These are phyloP conservation scores for Pristiophorus japonicus DNA, from an alignment of 2,113 vertebrate species.

Conservation along the genomic window DNA sequence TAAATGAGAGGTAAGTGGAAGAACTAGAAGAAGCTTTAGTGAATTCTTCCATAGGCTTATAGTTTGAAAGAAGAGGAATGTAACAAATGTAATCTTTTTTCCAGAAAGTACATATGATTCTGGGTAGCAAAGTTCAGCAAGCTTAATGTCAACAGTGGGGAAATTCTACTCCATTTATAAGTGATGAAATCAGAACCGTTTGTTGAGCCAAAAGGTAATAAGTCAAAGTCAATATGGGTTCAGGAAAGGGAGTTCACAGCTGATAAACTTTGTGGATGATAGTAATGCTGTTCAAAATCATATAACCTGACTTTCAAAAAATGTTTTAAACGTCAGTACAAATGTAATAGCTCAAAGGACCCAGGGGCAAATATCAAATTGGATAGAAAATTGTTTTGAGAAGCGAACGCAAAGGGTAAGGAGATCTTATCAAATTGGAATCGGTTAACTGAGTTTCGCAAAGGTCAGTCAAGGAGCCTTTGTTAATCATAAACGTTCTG, in stretches of 20 bases:
- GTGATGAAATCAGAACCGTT: neutral
- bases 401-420: constrained; percentile 18
- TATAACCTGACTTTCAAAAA: constrained; percentile 13
- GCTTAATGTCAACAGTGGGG: neutral
- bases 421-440: neutral
- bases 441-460: neutral
- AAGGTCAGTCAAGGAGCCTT: neutral
- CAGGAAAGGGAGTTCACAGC: neutral
- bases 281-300: neutral
- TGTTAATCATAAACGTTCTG: neutral
- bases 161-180: neutral
- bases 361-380: constrained; percentile 20
- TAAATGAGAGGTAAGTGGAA: neutral
- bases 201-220: neutral
- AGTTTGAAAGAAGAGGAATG: neutral
- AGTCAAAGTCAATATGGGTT: constrained; percentile 17
- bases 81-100: neutral
- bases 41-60: neutral
- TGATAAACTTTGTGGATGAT: constrained; percentile 1
- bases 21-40: neutral
- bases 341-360: constrained; percentile 23
- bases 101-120: neutral
- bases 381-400: constrained; percentile 9
- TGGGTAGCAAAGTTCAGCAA: neutral
- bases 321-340: neutral